Evolutionary conservation across 2,888 invertebrate species (phyloP), one percentile per base, ranked within the genome.

Genomic region (Smittia sp.): DNA sequence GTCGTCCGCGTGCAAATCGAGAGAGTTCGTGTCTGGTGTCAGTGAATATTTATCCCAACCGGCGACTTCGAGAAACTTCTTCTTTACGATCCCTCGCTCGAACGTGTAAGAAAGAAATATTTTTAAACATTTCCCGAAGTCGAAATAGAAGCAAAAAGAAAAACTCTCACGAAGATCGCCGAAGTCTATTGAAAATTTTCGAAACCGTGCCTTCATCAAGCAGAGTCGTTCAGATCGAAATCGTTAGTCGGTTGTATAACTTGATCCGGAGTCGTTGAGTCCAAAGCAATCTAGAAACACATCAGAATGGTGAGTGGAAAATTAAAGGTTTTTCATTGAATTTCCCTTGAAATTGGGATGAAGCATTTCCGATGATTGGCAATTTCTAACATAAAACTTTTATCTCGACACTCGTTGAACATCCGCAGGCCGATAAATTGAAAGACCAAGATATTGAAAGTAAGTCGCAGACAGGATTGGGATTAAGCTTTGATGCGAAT

Each of bases 201-300:
- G 27, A 69, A 68, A 39, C 13, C 22, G 41, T 54, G 52, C 69
- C 54, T 54, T 69, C 69, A 69, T 54, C 69, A 69, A 69, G 27
- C 27, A 41, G 25, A 22, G 38, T 25, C 62, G 72, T 72, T 72
- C 62, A 72, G 62, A 72, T 58, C 72, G 72, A 72, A 72, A 72
- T 72, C 72, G 72, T 72, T 72, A 72, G 72, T 72, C 72, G 72
- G 62, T 72, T 72, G 72, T 72, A 72, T 72, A 72, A 72, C 72
- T 72, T 72, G 72, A 62, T 72, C 72, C 72, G 54, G 62, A 72
- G 72, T 72, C 52, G 69, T 70, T 54, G 72, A 72, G 72, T 72
- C 72, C 72, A 39, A 72, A 72, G 72, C 72, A 62, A 72, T 72
- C 72, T 72, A 72, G 38, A 72, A 52, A 72, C 62, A 69, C 54